Percentiles rank a stretch among this genome's conserved stretches.
phyloP scores from a whole-genome alignment of 2,113 vertebrate genomes.

The Neofelis nebulosa region DNA sequence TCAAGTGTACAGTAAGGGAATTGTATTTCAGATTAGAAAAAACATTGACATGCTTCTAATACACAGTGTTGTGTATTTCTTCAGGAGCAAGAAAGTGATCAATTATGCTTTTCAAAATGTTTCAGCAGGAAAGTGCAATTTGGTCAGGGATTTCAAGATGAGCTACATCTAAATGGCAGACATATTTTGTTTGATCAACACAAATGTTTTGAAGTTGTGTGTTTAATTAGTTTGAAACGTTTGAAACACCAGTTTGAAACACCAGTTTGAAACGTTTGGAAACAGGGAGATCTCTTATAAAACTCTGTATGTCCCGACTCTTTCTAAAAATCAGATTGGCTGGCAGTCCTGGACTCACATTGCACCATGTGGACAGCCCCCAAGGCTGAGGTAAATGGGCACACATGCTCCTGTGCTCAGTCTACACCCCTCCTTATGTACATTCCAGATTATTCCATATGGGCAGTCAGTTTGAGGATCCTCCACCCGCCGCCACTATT shows the following conservation, averaged over 20 bases:
- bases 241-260: background rate
- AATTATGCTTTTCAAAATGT: background rate
- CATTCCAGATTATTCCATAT: background rate
- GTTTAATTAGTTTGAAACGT: background rate
- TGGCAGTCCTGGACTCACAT: background rate
- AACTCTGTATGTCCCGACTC: background rate
- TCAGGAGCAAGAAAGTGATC: background rate
- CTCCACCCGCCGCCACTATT: fast-evolving
- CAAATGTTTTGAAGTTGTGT: background rate
- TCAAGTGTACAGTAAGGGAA: background rate
- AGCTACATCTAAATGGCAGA: background rate
- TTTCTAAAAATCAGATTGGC: background rate
- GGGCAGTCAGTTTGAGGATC: background rate
- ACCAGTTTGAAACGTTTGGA: background rate
- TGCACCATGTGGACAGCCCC: fast-evolving
- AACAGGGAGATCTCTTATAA: background rate
- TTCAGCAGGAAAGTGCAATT: background rate
- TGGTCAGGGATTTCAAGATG: background rate
- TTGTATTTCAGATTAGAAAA: background rate
- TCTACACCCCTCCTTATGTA: too few species aligned
- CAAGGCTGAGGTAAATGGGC: background rate
- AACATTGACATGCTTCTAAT: background rate
- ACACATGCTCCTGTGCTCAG: fast-evolving
- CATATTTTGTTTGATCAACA: background rate
- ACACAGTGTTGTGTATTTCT: background rate